Evolutionary conservation across 2,113 vertebrate species (phyloP), one percentile per base, ranked within the genome.

Genomic region (Leiothrix lutea): DNA sequence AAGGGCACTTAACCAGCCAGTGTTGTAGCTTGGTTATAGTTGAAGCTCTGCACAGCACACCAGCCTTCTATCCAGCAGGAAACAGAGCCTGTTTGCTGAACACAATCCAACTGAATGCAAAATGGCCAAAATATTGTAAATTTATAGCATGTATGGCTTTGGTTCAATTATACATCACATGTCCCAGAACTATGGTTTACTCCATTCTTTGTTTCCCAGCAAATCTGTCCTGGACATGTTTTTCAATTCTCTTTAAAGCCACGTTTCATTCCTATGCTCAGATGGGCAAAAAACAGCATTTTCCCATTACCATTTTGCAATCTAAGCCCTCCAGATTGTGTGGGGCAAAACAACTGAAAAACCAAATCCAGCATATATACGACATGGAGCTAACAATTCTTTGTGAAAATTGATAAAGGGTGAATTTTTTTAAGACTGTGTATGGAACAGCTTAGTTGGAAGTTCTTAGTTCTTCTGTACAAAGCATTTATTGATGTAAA

Each of bases 221-320:
- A 87, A 82, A 77, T 20, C 13, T 60, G 17, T 29, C 4, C 20
- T 45, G 6, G 13, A 33, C 20, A 74, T 54, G 6, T 33, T 75
- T 38, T 86, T 73, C 50, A 36, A 6, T 33, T 62, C 8, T 69
- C 38, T 54, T 72, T 61, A 51, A 79, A 92, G 3, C 1, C 5
- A 36, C 15, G 15, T 77, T 95, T 85, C 7, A 36, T 48, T 82
- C 8, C 14, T 24, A 18, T n/a, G 12, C 3, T 47, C 48, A 40
- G 3, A 11, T 21, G 11, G 7, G 1, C 4, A 1, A 72, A 12
- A 74, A 62, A 19, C 4, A 73, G 5, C 2, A 2, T 56, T 61
- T 83, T 66, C 18, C 23, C 4, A 9, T 4, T 0, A 2, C 2
- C 35, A 5, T 50, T 94, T 74, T 82, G 6, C 7, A 60, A 1